Percentiles rank a stretch among this genome's conserved stretches.
These are phyloP conservation scores for Neodon shergylaensis DNA, from an alignment of 2,113 vertebrate species.

Conservation along the genomic window DNA sequence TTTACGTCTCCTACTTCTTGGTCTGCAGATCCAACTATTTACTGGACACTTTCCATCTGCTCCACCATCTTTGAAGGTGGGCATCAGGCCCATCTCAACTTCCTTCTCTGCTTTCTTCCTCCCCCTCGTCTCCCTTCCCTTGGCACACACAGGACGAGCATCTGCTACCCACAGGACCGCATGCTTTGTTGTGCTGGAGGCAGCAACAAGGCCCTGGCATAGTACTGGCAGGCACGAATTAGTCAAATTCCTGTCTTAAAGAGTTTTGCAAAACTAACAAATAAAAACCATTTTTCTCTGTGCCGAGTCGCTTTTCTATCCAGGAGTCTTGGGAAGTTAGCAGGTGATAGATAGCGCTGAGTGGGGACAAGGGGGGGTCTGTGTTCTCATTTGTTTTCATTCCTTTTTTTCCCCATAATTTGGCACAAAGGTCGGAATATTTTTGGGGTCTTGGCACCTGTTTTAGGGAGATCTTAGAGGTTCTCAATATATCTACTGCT, in stretches of 20 bases:
- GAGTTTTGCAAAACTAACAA: background rate
- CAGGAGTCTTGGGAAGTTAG: background rate
- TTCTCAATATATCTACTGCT: background rate
- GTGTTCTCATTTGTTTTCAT: background rate
- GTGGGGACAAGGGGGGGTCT: background rate
- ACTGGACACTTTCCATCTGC: background rate
- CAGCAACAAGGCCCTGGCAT: too few species aligned
- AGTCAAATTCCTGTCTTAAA: background rate
- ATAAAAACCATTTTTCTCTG: background rate
- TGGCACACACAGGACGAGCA: background rate
- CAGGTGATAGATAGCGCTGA: background rate
- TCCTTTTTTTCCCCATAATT: too few species aligned
- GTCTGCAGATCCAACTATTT: fast-evolving
- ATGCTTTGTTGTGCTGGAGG: background rate
- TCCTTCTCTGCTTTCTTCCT: background rate
- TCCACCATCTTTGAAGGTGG: background rate
- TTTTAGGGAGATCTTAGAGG: background rate
- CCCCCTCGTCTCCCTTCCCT: background rate
- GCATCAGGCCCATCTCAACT: fast-evolving
- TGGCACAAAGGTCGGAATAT: background rate
- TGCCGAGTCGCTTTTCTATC: background rate
- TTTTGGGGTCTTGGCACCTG: background rate
- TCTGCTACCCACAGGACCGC: too few species aligned
- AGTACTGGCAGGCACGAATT: background rate
- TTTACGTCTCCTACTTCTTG: background rate